Base-by-base conservation (phyloP, 2,797 vertebrate genomes). In the Trichosurus vulpecula region DNA sequence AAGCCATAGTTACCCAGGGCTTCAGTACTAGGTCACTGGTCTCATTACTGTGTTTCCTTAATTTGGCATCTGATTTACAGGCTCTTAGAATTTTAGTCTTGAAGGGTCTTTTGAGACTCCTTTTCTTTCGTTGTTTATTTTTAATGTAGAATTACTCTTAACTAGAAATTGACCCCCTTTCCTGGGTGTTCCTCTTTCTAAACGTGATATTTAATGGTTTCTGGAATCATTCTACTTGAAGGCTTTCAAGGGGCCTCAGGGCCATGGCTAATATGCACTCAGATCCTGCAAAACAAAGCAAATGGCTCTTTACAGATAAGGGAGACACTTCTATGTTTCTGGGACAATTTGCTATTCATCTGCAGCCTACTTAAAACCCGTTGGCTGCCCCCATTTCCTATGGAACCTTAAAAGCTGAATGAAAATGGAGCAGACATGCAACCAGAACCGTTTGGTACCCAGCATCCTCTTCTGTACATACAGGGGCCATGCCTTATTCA, bases 241-340 rank as follows among this genome's bases (percentile, higher is more conserved):
- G 95, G 95, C 98, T 97, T 97, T 98, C 96, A 96, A 54, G 74
- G 95, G 0, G 74, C 96, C 95, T 90, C 93, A 95, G 92, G 89
- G 93, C 55, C 2, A 51, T 57, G 52, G 4, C 90, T 98, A 97
- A 98, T 97, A 96, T 52, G 29, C 93, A 95, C 95, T 87, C 96
- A 96, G 92, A 95, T 96, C 89, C 95, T 96, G 74, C 41, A 87
- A 87, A 51, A 51, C 97, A 96, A 92, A 0, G 0, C 93, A 92
- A 94, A 94, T 97, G 41, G 91, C 97, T 92, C 94, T 98, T 97
- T 96, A 94, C 91, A 97, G 93, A 54, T 96, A 97, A 96, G 94
- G 94, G 58, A 92, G 96, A n/a, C 87, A 94, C 96, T 91, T 91
- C 54, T 95, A 92, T 91, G 94, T 90, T 94, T 93, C 56, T 91